Evolutionary conservation across 35 echinoderm and acorn worm genomes (phyloP).

Genomic region (Apostichopus japonicus): DNA sequence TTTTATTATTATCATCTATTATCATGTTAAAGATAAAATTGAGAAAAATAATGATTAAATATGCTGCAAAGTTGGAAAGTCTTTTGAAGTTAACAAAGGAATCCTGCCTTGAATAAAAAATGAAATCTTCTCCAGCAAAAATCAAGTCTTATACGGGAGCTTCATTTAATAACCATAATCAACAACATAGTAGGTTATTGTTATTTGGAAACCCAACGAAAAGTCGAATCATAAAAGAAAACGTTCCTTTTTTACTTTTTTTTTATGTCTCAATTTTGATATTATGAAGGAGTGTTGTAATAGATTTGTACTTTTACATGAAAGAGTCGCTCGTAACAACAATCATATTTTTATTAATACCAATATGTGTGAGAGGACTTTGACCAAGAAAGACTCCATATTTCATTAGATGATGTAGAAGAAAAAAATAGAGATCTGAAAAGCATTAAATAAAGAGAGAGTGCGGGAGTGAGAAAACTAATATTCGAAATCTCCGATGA

Average conservation of each 20-base stretch:
- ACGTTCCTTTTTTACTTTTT: background rate
- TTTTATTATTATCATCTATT: background rate
- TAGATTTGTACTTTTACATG: constrained; percentile 6
- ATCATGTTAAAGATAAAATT: background rate
- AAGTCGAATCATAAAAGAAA: background rate
- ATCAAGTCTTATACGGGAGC: background rate
- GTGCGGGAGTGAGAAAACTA: too few relatives aligned
- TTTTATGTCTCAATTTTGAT: background rate
- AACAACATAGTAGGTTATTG: background rate
- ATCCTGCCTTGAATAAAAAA: background rate
- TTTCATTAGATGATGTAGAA: constrained; percentile 3
- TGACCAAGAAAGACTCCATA: constrained; percentile 22
- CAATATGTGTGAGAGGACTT: background rate
- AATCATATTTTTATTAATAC: constrained; percentile 25
- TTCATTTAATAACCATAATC: constrained; percentile 5
- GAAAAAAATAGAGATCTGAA: background rate
- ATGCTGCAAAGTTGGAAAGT: background rate
- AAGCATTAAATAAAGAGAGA: background rate
- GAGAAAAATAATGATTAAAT: background rate
- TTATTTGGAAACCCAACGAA: background rate
- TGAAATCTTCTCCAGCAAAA: background rate
- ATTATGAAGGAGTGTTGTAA: background rate
- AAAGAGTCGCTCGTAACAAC: background rate
- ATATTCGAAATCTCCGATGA: too few relatives aligned
- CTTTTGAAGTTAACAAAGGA: constrained; percentile 15